Base-by-base conservation (phyloP, 2,797 vertebrate species). In the Xerus rutilus region DNA sequence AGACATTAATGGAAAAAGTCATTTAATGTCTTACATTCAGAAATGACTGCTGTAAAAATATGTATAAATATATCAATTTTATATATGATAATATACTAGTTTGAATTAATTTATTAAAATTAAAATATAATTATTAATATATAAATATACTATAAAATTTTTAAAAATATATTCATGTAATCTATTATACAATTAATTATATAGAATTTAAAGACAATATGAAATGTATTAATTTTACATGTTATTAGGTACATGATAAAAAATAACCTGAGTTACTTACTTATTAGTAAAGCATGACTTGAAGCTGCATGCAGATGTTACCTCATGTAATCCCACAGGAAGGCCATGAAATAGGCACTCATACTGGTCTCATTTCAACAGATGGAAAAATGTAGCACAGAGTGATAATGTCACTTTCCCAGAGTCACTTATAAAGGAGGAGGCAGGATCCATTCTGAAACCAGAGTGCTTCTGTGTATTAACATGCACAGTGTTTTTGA, bases 1-100 rank as follows among this genome's bases (percentile, higher is more conserved):
- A 91, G 69, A 14, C 21, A 62, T 84, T 43, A 21, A 62, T 67
- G 45, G 52, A 79, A 89, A 97, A 74, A 85, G 20, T 0, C n/a
- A 81, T 67, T 70, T 30, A 67, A 3, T 32, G 43, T 76, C 28
- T 72, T 69, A 43, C 59, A 47, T 74, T 15, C 23, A 79, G 65
- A 90, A 94, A 85, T 54, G 74, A 85, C 21, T 78, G 77, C 45
- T 59, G 30, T 59, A 14, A 93, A 94, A 97, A 87, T 57, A 20
- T 20, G 20, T 20, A 57, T 57, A 57, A 20, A 57, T 18, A 25
- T 25, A 23, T 25, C 9, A 57, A 62, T 62, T 62, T 59, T 25
- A 62, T 62, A 62, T 62, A 59, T 59, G 7, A 23, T 23, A 62
- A 62, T 25, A 62, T 62, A 25, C 9, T 62, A 25, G 23, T 21